phyloP scores from a whole-genome alignment of 1,140 invertebrate genomes.

The Meloidogyne chitwoodi region DNA sequence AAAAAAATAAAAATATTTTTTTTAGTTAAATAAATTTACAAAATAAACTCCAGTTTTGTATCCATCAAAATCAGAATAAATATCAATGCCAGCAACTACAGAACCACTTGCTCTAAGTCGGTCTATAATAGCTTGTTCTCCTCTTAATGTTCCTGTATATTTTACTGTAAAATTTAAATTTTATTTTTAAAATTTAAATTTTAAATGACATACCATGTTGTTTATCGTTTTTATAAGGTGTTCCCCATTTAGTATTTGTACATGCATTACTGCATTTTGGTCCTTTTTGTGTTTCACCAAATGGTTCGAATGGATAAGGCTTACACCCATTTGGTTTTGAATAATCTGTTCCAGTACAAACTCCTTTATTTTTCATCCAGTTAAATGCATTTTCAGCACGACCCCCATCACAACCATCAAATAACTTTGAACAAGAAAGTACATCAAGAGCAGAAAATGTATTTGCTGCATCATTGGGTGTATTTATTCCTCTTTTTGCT shows the following conservation, averaged over 20 bases:
- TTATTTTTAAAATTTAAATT: too few species aligned
- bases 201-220: too few species aligned
- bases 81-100: conserved; percentile 82
- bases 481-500: conserved; percentile 67
- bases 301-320: conserved; percentile 6
- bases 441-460: conserved; percentile 5
- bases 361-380: background rate
- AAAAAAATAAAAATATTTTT: conserved; percentile 65
- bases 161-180: conserved; percentile 45
- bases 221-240: background rate
- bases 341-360: background rate
- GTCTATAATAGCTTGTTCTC: background rate
- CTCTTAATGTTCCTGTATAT: background rate
- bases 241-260: background rate
- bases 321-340: background rate
- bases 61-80: conserved; percentile 71
- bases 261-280: background rate
- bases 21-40: background rate
- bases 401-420: conserved; percentile 3
- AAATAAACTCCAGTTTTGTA: conserved; percentile 72
- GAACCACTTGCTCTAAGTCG: conserved; percentile 82
- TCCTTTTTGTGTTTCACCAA: background rate
- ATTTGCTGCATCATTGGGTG: background rate
- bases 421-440: background rate
- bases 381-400: background rate